These are phyloP conservation scores for Parnassius glacialis DNA, from an alignment of 2,888 invertebrate species.

Conservation along the genomic window DNA sequence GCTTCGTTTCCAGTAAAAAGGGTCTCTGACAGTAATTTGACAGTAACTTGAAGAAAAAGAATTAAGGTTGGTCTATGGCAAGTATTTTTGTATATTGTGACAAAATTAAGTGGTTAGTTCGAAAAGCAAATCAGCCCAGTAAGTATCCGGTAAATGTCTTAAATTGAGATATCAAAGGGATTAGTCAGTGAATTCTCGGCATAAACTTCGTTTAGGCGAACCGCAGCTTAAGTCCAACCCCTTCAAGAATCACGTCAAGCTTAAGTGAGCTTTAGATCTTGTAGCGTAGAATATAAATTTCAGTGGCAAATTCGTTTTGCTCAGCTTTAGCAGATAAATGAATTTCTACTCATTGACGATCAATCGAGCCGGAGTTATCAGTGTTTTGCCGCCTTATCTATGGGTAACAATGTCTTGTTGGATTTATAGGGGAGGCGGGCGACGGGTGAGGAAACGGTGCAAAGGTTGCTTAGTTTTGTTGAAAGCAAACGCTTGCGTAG, in stretches of 20 bases:
- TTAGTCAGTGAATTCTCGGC: slow-evolving; percentile 32
- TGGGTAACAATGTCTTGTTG: slow-evolving; percentile 48
- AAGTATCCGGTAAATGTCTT: slow-evolving; percentile 29
- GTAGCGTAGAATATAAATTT: slow-evolving; percentile 34
- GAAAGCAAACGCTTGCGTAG: slow-evolving; percentile 1
- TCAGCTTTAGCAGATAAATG: slow-evolving; percentile 63
- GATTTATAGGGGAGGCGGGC: slow-evolving; percentile 47
- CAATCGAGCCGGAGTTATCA: slow-evolving; percentile 71
- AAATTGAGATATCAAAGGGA: slow-evolving; percentile 32
- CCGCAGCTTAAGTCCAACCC: slow-evolving; percentile 45
- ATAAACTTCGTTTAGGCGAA: slow-evolving; percentile 42
- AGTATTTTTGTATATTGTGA: too few species aligned
- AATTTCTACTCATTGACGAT: slow-evolving; percentile 77
- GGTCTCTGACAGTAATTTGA: too few species aligned
- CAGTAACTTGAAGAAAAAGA: too few species aligned
- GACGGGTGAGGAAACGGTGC: not conserved
- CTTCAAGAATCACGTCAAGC: slow-evolving; percentile 27
- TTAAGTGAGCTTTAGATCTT: slow-evolving; percentile 25
- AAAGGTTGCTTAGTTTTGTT: slow-evolving; percentile 9
- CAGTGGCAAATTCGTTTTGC: slow-evolving; percentile 18
- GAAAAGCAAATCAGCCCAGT: not conserved
- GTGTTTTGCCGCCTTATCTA: slow-evolving; percentile 70
- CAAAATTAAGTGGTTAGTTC: too few species aligned
- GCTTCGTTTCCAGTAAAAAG: too few species aligned
- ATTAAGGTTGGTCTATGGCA: too few species aligned